Base-by-base conservation (phyloP, 2,888 invertebrate species). In the Yponomeuta cagnagella region DNA sequence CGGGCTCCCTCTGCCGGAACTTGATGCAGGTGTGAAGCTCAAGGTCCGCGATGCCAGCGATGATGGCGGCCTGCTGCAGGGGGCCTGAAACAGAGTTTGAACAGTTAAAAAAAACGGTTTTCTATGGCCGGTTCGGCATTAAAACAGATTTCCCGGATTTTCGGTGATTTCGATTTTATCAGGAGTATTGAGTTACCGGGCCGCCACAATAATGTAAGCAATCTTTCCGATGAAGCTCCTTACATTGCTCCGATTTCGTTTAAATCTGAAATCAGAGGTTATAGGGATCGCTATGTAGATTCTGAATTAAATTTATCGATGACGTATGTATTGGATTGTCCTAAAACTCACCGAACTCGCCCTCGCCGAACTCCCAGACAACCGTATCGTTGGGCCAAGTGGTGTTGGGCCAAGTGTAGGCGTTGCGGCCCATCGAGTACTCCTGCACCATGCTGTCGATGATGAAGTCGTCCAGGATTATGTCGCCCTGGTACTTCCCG, bases 401-500 rank as follows among this genome's bases (percentile, higher is more conserved):
- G 5, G 87, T 86, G 73, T 86, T 75, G 0, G 89, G 86, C 74
- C 80, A 83, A 70, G 76, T 85, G 76, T 87, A 89, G 0, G 90
- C 90, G 74, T 84, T 89, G 37, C 89, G 80, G 4, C 89, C 88
- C 72, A 77, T 73, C 0, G 89, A 82, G 74, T 78, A 90, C 72
- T 86, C 81, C 71, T 77, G 72, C 67, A 90, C 63, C 85, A 91
- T 84, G 33, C 73, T 73, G 30, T 88, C 85, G 48, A 88, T 86
- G 72, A 85, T 82, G 73, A 78, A 81, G 71, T 90, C 88, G 63
- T 90, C 90, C 48, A 91, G 79, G 12, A 90, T 77, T 23, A 91
- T 88, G 76, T 91, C 91, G 0, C 91, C 91, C 72, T 91, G 81
- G 77, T 77, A 91, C 73, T 83, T 85, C 72, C 90, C 90, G 74